These are phyloP conservation scores for Nephrotoma flavescens DNA, from an alignment of 2,888 invertebrate species.

Conservation along the genomic window DNA sequence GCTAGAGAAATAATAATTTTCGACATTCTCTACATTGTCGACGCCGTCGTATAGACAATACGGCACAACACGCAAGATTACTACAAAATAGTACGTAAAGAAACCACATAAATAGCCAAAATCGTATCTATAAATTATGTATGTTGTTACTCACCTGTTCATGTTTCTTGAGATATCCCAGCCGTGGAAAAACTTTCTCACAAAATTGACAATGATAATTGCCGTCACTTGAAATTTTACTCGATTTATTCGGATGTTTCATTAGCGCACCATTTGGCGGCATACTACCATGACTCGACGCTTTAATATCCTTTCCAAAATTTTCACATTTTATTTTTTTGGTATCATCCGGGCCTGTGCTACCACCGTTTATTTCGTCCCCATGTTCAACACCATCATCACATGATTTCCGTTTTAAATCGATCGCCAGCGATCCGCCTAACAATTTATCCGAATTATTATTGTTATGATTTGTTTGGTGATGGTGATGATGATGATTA, in stretches of 20 bases:
- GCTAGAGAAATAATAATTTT: no score
- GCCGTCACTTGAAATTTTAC: conserved; percentile 32
- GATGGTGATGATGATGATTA: conserved; percentile 9
- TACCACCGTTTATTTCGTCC: conserved; percentile 13
- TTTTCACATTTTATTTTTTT: conserved; percentile 26
- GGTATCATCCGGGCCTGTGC: conserved; percentile 26
- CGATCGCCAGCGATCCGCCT: background rate
- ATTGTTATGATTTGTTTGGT: conserved; percentile 12
- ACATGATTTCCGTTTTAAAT: background rate
- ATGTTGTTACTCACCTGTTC: conserved; percentile 55
- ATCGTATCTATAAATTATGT: no score
- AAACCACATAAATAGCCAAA: no score
- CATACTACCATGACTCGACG: background rate
- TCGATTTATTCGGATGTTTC: conserved; percentile 3
- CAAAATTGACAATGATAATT: conserved; percentile 87
- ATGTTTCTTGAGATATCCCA: conserved; percentile 78
- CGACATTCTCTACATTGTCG: no score
- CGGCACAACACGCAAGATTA: no score
- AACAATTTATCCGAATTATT: background rate
- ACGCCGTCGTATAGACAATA: no score
- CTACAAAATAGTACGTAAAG: no score
- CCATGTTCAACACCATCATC: conserved; percentile 4
- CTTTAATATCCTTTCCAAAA: background rate
- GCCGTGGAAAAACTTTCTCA: conserved; percentile 77
- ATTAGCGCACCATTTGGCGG: conserved; percentile 1